phyloP scores from a whole-genome alignment of 2,797 vertebrate species.

The Glossophaga mutica region DNA sequence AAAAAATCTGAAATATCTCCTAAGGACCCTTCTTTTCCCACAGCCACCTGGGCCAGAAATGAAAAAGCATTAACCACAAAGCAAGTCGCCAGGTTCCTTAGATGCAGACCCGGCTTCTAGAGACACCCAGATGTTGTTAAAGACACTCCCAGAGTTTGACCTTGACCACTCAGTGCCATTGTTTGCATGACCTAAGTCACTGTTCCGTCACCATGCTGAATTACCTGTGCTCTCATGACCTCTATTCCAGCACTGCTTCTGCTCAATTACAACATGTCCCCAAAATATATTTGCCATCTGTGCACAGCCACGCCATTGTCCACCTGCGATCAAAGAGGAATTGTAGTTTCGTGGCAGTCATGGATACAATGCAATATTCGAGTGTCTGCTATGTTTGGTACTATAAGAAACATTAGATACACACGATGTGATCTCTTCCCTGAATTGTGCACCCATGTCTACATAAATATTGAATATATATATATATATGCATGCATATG shows the following conservation, averaged over 20 bases:
- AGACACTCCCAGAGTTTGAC: not conserved
- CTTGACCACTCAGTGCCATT: fast-evolving
- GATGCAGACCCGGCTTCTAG: not conserved
- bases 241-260: not conserved
- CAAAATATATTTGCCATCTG: not conserved
- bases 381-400: not conserved
- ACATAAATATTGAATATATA: not conserved
- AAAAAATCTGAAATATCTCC: not conserved
- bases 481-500: not conserved
- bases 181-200: no score
- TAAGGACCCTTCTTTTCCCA: not conserved
- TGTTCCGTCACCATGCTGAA: not conserved
- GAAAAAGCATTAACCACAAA: not conserved
- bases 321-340: not conserved
- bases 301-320: no score
- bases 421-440: not conserved
- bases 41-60: not conserved
- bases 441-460: not conserved
- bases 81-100: not conserved
- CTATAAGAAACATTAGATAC: not conserved
- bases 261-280: not conserved
- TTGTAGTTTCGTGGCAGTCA: not conserved
- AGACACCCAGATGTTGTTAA: not conserved
- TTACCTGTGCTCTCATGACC: not conserved
- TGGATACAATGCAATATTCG: not conserved